These are phyloP conservation scores for Oenanthe oenanthe DNA, from an alignment of 2,113 vertebrate genomes.

Conservation along the genomic window DNA sequence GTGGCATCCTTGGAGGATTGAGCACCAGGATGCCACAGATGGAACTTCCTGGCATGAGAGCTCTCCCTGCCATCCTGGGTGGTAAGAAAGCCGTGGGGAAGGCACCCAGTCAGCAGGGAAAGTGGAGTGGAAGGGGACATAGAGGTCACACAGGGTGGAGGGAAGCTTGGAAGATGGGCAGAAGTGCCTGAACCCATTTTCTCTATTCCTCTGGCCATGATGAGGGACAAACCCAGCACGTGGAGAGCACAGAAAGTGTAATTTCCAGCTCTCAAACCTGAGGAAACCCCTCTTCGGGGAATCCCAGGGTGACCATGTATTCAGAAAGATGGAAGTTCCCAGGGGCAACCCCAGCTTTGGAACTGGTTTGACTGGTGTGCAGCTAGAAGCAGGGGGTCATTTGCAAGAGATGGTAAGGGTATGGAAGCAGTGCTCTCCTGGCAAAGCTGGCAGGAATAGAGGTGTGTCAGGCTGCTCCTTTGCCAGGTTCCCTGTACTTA, in stretches of 20 bases:
- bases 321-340: background rate
- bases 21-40: background rate
- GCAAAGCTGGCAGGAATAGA: background rate
- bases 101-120: background rate
- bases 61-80: background rate
- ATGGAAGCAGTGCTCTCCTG: background rate
- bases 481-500: background rate
- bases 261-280: background rate
- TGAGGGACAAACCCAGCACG: accelerated
- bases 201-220: background rate
- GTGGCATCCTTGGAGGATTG: accelerated
- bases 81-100: background rate
- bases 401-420: background rate
- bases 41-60: background rate
- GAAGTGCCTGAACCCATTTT: background rate
- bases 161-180: background rate
- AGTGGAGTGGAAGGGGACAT: background rate
- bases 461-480: background rate
- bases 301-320: background rate
- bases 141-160: accelerated
- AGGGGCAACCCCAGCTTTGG: background rate
- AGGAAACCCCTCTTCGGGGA: background rate
- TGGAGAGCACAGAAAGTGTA: background rate
- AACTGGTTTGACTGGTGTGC: background rate
- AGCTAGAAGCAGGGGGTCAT: background rate